These are phyloP conservation scores for Drosophila ercepeae DNA, from an alignment of 1,140 invertebrate species.

Conservation along the genomic window DNA sequence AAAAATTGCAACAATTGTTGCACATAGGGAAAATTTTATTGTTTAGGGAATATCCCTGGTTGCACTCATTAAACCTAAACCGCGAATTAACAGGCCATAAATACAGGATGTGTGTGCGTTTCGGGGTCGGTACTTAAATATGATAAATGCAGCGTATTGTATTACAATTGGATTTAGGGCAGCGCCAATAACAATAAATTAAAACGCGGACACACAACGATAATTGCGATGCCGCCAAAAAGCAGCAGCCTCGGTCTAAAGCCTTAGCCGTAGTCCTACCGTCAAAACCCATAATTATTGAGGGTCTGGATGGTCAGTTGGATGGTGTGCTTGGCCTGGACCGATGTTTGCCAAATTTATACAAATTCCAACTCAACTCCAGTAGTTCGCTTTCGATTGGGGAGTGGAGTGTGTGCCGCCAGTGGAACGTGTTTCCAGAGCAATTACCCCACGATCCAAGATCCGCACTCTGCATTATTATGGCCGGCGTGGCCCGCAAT, in stretches of 20 bases:
- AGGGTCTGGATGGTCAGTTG: slow-evolving; percentile 7
- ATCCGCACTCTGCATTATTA: slow-evolving; percentile 62
- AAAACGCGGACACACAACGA: slow-evolving; percentile 58
- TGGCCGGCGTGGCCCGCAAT: slow-evolving; percentile 79
- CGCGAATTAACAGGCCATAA: slow-evolving; percentile 75
- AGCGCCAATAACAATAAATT: slow-evolving; percentile 75
- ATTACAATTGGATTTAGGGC: slow-evolving; percentile 80
- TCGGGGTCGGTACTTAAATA: slow-evolving; percentile 71
- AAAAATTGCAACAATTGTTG: neutral
- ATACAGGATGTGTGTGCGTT: slow-evolving; percentile 68
- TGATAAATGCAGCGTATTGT: slow-evolving; percentile 77
- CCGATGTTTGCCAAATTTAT: slow-evolving; percentile 73
- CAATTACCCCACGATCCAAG: slow-evolving; percentile 45
- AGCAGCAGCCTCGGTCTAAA: neutral
- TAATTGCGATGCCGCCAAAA: slow-evolving; percentile 66
- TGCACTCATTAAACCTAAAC: slow-evolving; percentile 74
- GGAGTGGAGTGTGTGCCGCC: slow-evolving; percentile 49
- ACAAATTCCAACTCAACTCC: slow-evolving; percentile 57
- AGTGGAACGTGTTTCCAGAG: slow-evolving; percentile 63
- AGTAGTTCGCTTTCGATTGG: slow-evolving; percentile 55
- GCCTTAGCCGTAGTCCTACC: slow-evolving; percentile 15
- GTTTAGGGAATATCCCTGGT: neutral
- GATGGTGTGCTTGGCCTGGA: slow-evolving; percentile 2
- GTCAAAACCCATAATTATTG: slow-evolving; percentile 60
- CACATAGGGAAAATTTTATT: neutral